Evolutionary conservation across 2,797 vertebrate genomes (phyloP).

Genomic region (Silurus lanzhouensis): DNA sequence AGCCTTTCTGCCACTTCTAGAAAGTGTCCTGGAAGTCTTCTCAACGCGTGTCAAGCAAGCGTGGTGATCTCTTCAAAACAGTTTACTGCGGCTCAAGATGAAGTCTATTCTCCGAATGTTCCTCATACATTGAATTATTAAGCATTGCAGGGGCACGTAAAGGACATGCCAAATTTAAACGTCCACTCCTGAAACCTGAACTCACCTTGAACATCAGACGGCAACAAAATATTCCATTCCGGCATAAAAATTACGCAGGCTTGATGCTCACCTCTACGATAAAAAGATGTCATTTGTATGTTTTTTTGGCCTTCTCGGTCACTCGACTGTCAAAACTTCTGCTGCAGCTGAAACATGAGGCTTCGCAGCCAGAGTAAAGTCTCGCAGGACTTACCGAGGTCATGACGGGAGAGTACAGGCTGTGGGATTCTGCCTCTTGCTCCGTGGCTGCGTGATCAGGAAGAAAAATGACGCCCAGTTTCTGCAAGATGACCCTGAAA

Average conservation of each 20-base stretch:
- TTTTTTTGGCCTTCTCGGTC: not conserved
- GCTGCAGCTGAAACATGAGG: not conserved
- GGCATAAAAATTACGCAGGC: not conserved
- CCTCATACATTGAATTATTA: not conserved
- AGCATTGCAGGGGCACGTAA: not conserved
- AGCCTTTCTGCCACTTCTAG: no score
- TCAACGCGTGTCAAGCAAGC: no score
- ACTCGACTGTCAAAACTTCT: not conserved
- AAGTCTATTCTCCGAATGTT: not conserved
- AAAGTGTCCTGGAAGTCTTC: no score
- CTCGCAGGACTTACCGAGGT: slow-evolving; percentile 69
- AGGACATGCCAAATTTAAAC: not conserved
- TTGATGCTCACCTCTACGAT: no score
- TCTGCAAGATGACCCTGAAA: slow-evolving; percentile 71
- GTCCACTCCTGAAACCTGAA: not conserved
- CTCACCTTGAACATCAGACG: not conserved
- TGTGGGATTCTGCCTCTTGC: slow-evolving; percentile 65
- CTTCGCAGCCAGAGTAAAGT: not conserved
- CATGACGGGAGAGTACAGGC: slow-evolving; percentile 67
- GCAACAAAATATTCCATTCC: no score
- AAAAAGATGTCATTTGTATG: not conserved
- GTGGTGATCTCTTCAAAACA: no score
- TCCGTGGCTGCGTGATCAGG: slow-evolving; percentile 61
- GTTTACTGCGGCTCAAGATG: not conserved
- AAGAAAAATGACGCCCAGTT: slow-evolving; percentile 70